Evolutionary conservation across 2,888 invertebrate genomes (phyloP).

Genomic region (Eupithecia subfuscata): DNA sequence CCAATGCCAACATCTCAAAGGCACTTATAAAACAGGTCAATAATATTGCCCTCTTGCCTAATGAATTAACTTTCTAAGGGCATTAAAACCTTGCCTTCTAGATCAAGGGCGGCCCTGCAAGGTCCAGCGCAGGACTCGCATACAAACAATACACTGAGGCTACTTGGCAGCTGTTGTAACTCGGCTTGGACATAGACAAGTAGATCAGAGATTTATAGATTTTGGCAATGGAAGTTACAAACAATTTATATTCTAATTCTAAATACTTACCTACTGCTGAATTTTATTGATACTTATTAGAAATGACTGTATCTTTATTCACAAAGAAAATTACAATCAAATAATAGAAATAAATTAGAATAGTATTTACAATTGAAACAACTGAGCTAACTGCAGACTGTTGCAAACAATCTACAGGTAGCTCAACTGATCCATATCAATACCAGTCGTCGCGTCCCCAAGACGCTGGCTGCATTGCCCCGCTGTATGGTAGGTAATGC

Average conservation of each 20-base stretch:
- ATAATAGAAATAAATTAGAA: no score
- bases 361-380: no score
- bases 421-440: no score
- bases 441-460: no score
- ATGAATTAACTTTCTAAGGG: constrained; percentile 41
- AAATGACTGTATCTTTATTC: neutral
- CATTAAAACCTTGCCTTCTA: constrained; percentile 50
- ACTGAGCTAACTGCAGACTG: no score
- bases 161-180: constrained; percentile 38
- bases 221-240: neutral
- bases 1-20: neutral
- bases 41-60: constrained; percentile 23
- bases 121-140: constrained; percentile 54
- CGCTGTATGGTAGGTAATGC: no score
- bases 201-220: neutral
- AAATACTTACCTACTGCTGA: neutral
- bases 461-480: no score
- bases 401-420: no score
- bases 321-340: no score
- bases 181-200: neutral
- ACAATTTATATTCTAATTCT: neutral
- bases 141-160: constrained; percentile 62
- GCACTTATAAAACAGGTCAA: neutral
- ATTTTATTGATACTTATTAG: neutral
- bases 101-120: constrained; percentile 62